Evolutionary conservation across 2,888 invertebrate genomes (phyloP), one percentile per base, ranked within the genome.

Genomic region (Baccha elongata): DNA sequence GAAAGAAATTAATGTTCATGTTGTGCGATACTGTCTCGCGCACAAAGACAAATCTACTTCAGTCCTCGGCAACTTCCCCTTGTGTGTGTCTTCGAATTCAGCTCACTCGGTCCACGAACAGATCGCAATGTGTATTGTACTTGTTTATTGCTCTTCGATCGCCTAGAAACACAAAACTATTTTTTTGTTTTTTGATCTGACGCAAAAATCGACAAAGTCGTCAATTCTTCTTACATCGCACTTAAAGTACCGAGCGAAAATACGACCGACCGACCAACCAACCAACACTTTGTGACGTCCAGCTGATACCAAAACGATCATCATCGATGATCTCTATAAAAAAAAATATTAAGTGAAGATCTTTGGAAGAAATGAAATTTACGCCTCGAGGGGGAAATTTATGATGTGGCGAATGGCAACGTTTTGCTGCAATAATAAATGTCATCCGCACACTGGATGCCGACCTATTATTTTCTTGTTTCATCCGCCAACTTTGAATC

Each of bases 331-430:
- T 83, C 83, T 83, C 83, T 73, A 83, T 83, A 83, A 83, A n/a
- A n/a, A n/a, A n/a, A n/a, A n/a, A 83, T 83, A 78, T 73, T 69
- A 48, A 64, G 52, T 64, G 72, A 62, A 53, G 42, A 60, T 46
- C 64, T 73, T 69, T 19, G 23, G 50, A 53, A 26, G 62, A 78
- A 68, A 73, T 78, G 67, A 83, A 78, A 83, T 83, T 78, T 73
- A 83, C 83, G 78, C 83, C 83, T 64, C 44, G 78, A 83, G 78
- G 78, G 67, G 40, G 58, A 78, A 73, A 83, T 83, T 83, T 83
- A 83, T 73, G 83, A 83, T 83, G 83, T 83, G 83, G 78, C 83
- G 83, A 83, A 83, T 83, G 83, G 78, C 72, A 68, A 68, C 67
- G 55, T 68, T 81, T 62, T 62, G 72, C 55, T 73, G 78, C 83